A percentile compares a stretch with the other conserved stretches of the same genome.
Evolutionary conservation across 2,888 invertebrate species (phyloP).

Genomic region (Cryptosula pallasiana): DNA sequence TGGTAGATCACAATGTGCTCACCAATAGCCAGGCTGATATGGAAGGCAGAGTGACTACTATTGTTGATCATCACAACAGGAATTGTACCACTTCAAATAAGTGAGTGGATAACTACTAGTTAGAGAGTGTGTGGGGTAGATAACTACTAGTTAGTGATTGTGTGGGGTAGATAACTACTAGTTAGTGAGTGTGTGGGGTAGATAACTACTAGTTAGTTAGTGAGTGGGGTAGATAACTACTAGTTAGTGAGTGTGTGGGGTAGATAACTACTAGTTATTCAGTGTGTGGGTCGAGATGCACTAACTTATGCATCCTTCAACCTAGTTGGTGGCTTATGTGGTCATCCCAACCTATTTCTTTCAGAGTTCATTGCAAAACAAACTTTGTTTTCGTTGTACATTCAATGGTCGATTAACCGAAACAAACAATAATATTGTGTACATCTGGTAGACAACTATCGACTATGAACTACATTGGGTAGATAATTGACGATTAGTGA

Average conservation of each 20-base stretch:
- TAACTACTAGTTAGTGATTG: background rate
- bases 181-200: background rate
- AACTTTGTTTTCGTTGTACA: no score
- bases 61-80: constrained; percentile 5
- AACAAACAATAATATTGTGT: no score
- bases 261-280: background rate
- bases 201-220: background rate
- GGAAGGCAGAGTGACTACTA: background rate
- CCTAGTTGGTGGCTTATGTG: no score
- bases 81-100: background rate
- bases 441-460: no score
- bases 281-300: no score
- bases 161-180: background rate
- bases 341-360: no score
- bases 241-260: background rate
- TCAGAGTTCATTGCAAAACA: no score
- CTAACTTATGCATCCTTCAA: no score
- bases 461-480: no score
- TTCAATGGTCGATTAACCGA: no score
- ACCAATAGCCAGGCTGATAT: constrained; percentile 2
- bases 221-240: background rate
- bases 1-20: constrained; percentile 7
- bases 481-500: background rate
- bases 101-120: background rate
- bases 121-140: background rate